Evolutionary conservation across 1,140 invertebrate species (phyloP).

Genomic region (Octopus sinensis): DNA sequence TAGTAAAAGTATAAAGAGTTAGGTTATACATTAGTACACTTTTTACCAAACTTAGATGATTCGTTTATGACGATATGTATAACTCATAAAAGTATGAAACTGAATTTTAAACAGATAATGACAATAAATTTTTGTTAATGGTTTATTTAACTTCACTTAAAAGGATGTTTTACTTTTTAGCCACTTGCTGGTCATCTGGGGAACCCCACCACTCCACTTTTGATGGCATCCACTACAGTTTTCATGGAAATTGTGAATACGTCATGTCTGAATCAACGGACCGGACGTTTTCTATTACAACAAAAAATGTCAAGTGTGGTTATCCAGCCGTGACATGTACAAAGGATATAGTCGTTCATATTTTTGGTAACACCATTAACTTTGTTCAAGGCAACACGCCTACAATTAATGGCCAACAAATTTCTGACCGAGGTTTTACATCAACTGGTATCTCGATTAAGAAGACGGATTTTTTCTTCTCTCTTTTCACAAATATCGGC

Average conservation of each 20-base stretch:
- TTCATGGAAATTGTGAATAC: constrained; percentile 82
- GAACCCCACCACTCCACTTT: constrained; percentile 74
- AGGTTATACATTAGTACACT: too few relatives aligned
- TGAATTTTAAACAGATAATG: too few relatives aligned
- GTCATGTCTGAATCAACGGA: constrained; percentile 66
- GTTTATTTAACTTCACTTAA: too few relatives aligned
- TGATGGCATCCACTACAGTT: constrained; percentile 75
- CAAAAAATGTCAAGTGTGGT: constrained; percentile 77
- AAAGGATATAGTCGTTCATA: constrained; percentile 71
- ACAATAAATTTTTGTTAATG: too few relatives aligned
- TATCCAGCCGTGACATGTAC: constrained; percentile 79
- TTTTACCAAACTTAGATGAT: too few relatives aligned
- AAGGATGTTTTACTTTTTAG: constrained; percentile 16
- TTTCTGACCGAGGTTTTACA: constrained; percentile 9
- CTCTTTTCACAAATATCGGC: constrained; percentile 15
- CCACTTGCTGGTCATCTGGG: constrained; percentile 64
- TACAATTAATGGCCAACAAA: constrained; percentile 11
- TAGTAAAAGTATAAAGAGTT: too few relatives aligned
- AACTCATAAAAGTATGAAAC: too few relatives aligned
- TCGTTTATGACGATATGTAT: too few relatives aligned
- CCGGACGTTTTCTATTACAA: constrained; percentile 23
- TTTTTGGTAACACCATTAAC: constrained; percentile 45
- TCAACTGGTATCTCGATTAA: constrained; percentile 11
- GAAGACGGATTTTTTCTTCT: constrained; percentile 6
- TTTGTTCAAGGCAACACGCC: constrained; percentile 20